These are phyloP conservation scores for Lophotis ruficrista DNA, from an alignment of 2,113 vertebrate species.

Conservation along the genomic window DNA sequence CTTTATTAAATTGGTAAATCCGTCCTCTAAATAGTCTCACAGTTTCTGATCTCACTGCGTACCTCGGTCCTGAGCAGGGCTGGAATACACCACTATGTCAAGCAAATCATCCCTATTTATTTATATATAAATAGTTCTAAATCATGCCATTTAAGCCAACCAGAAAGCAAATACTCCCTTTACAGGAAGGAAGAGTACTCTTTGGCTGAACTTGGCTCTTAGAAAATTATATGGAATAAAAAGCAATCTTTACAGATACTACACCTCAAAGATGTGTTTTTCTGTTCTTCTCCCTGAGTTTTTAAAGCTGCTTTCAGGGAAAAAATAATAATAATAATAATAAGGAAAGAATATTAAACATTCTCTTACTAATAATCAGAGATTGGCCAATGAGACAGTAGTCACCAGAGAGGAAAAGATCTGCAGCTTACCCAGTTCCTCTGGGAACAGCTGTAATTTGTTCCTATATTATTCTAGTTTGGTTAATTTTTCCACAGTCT, in stretches of 20 bases:
- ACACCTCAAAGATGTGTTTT: neutral
- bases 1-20: neutral
- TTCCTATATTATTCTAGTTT: neutral
- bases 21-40: neutral
- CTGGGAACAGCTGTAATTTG: slow-evolving; percentile 13
- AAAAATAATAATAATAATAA: no score
- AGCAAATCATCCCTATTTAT: neutral
- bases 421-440: slow-evolving; percentile 14
- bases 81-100: no score
- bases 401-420: slow-evolving; percentile 8
- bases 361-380: slow-evolving; percentile 26
- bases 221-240: neutral
- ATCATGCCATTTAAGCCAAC: neutral
- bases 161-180: neutral
- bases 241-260: neutral
- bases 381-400: neutral
- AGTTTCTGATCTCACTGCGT: neutral
- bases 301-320: neutral
- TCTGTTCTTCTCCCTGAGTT: neutral
- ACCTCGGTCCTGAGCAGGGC: no score
- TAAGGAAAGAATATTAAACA: slow-evolving; percentile 27
- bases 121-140: neutral
- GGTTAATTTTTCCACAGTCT: neutral
- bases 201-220: neutral
- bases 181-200: neutral